Evolutionary conservation across 2,888 invertebrate species (phyloP).

Genomic region (Folsomia candida): DNA sequence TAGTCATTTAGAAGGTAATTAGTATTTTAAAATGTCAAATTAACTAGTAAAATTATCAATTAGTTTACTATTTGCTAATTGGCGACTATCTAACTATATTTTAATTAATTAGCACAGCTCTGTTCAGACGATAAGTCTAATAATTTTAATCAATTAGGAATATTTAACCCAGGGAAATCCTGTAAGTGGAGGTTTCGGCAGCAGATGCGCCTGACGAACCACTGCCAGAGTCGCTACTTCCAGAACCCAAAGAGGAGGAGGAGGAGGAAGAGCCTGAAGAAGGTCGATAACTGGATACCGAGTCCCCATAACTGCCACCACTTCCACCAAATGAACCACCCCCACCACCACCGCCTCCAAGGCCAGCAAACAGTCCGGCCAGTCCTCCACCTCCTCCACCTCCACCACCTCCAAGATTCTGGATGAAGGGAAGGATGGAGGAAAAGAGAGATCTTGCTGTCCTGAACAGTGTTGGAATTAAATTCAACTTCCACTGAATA

Average conservation of each 20-base stretch:
- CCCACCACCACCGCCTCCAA: too few relatives aligned
- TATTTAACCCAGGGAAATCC: slow-evolving; percentile 8
- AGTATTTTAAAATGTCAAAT: too few relatives aligned
- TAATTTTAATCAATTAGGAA: too few relatives aligned
- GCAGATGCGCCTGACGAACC: not conserved
- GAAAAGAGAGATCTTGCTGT: not conserved
- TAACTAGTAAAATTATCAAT: too few relatives aligned
- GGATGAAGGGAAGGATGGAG: slow-evolving; percentile 2
- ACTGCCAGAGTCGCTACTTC: not conserved
- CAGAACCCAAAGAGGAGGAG: slow-evolving; percentile 1
- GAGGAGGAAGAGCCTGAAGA: too few relatives aligned
- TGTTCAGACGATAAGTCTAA: too few relatives aligned
- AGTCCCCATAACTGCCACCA: not conserved
- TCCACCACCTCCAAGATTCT: slow-evolving; percentile 21
- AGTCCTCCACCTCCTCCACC: slow-evolving; percentile 17
- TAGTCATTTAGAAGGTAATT: too few relatives aligned
- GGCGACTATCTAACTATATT: too few relatives aligned
- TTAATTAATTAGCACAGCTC: too few relatives aligned
- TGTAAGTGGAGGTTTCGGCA: slow-evolving; percentile 3
- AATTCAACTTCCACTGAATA: slow-evolving; percentile 37
- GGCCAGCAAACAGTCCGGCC: not conserved
- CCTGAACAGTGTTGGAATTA: slow-evolving; percentile 35
- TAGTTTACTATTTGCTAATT: too few relatives aligned
- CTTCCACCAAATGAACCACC: not conserved
- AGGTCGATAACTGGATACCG: too few relatives aligned